Evolutionary conservation across 2,113 vertebrate species (phyloP), one percentile per base, ranked within the genome.

Genomic region (Plectropomus leopardus): DNA sequence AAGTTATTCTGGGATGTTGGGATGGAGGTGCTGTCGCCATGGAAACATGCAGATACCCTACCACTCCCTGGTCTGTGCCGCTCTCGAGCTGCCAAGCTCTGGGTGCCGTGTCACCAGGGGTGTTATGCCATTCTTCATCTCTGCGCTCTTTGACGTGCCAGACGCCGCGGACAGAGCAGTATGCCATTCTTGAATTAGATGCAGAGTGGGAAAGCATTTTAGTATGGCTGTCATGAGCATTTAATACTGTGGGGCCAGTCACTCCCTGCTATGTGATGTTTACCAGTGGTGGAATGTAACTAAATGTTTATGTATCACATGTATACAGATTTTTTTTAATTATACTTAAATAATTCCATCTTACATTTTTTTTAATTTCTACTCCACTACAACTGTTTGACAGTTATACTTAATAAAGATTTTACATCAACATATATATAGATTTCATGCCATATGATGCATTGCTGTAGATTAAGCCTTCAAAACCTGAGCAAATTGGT

Each of bases 1-100:
- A 59, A 75, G 89, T 88, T 92, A 93, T 93, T 94, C 90, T 86
- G 72, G 88, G 93, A 82, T 88, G 87, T 86, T 88, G 74, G 71
- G 78, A 87, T 73, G 77, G 85, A 86, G 63, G 50, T 28, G 24
- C 57, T 83, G 86, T 92, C 68, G n/a, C 88, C 79, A 89, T 92
- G 88, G 92, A 92, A 93, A 93, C 88, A 88, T 74, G 67, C 47
- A 83, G 61, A 89, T 85, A 80, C 83, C 61, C 82, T 66, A 72
- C 88, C 89, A 86, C 92, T 89, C 89, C 87, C 88, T 78, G 50
- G 65, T 73, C 69, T 28, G 28, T 66, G 81, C 67, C 83, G 66
- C 87, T 90, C 84, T 78, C 1, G 60, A 77, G 80, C 88, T 89
- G 88, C 87, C 83, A 79, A 82, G 72, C 71, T 75, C 28, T 4